Conservation (phyloP, 2,888 invertebrate species). For the Nymphalis urticae region DNA sequence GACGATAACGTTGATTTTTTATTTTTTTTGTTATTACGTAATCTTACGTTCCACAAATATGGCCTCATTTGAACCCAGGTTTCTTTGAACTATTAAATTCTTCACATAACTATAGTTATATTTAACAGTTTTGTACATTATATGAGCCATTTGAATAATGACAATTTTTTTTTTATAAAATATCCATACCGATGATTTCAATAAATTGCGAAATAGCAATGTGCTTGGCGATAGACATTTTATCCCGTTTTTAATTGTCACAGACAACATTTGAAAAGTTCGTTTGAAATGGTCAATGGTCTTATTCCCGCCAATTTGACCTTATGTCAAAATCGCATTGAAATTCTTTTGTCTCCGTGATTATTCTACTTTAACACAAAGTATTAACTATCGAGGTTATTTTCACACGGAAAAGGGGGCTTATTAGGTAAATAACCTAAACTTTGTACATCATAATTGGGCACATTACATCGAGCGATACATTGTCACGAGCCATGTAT, state of each 20-base stretch:
- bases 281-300: background rate
- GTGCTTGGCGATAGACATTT: background rate
- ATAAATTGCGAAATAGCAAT: background rate
- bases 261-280: background rate
- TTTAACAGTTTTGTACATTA: slow-evolving; percentile 8
- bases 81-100: slow-evolving; percentile 4
- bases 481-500: slow-evolving; percentile 37
- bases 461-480: slow-evolving; percentile 32
- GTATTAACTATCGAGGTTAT: slow-evolving; percentile 6
- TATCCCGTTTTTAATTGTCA: background rate
- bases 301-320: slow-evolving; percentile 6
- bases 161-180: background rate
- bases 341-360: background rate
- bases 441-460: slow-evolving; percentile 35
- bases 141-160: background rate
- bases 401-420: slow-evolving; percentile 14
- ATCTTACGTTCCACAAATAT: slow-evolving; percentile 2
- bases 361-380: background rate
- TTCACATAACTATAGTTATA: background rate
- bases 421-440: slow-evolving; percentile 33
- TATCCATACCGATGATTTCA: background rate
- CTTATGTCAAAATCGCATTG: slow-evolving; percentile 1
- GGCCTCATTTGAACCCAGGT: background rate
- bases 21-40: background rate
- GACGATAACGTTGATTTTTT: slow-evolving; percentile 1